Percentiles rank a stretch among this genome's conserved stretches.
phyloP scores from a whole-genome alignment of 53 echinoderm and acorn worm genomes.

The Glandiceps talaboti region DNA sequence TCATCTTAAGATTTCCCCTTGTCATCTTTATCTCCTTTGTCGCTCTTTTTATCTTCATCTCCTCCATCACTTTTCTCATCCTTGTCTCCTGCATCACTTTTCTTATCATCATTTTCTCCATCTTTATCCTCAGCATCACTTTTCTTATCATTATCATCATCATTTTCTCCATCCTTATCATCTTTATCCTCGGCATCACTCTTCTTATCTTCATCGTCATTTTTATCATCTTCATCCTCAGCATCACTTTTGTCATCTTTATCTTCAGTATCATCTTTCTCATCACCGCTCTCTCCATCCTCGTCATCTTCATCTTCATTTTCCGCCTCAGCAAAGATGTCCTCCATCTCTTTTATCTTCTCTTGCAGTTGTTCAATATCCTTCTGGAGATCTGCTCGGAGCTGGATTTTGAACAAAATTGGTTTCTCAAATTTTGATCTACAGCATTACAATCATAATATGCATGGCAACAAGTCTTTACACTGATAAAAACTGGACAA shows the following conservation, averaged over 20 bases:
- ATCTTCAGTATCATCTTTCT: constrained; percentile 14
- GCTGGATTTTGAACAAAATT: too few relatives aligned
- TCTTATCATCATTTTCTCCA: neutral
- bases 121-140: neutral
- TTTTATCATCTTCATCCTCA: constrained; percentile 2
- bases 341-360: too few relatives aligned
- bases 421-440: too few relatives aligned
- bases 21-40: neutral
- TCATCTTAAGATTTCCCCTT: neutral
- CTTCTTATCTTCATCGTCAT: constrained; percentile 11
- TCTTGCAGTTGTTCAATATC: too few relatives aligned
- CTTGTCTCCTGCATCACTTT: neutral
- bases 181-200: constrained; percentile 9
- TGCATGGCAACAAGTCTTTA: too few relatives aligned
- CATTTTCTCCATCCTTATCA: constrained; percentile 7
- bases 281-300: neutral
- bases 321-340: neutral
- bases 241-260: constrained; percentile 14
- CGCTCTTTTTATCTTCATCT: neutral
- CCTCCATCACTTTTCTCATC: neutral
- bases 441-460: too few relatives aligned
- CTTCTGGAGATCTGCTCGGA: too few relatives aligned
- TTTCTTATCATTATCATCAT: constrained; percentile 8
- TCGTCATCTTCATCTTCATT: constrained; percentile 17
- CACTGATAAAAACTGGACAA: too few relatives aligned